Percentiles rank a stretch among this genome's conserved stretches.
Conservation (phyloP, 1,140 invertebrate species). For the Eufriesea mexicana region DNA sequence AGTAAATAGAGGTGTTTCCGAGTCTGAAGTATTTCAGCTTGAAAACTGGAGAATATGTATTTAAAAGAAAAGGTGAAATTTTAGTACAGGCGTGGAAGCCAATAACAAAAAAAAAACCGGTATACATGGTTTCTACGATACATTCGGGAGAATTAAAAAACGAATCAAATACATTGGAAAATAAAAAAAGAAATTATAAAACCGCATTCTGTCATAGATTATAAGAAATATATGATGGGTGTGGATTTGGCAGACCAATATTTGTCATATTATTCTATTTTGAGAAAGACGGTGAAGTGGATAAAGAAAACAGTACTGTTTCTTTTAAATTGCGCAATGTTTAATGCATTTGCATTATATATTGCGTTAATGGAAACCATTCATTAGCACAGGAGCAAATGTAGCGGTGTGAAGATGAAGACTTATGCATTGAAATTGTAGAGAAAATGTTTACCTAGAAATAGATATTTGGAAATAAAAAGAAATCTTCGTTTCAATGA, state of each 20-base stretch:
- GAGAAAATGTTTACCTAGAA: too few species aligned
- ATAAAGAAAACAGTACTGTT: conserved; percentile 38
- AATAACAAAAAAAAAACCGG: conserved; percentile 16
- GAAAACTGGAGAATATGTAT: not conserved
- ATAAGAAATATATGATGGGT: conserved; percentile 44
- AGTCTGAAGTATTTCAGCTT: conserved; percentile 1
- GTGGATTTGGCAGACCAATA: conserved; percentile 36
- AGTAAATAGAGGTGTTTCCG: conserved; percentile 13
- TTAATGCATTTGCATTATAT: too few species aligned
- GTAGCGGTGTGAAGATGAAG: too few species aligned
- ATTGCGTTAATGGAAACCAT: too few species aligned
- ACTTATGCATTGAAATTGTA: too few species aligned
- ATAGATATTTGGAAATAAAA: too few species aligned
- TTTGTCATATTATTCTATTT: conserved; percentile 47
- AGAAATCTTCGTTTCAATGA: too few species aligned
- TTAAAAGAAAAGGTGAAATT: too few species aligned
- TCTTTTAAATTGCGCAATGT: conserved; percentile 37
- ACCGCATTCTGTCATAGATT: conserved; percentile 33
- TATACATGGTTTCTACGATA: conserved; percentile 48
- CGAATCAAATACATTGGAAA: conserved; percentile 26
- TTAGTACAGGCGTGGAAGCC: too few species aligned
- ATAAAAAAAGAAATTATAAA: conserved; percentile 38
- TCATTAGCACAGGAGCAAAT: too few species aligned
- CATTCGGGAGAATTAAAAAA: conserved; percentile 27
- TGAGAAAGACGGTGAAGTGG: conserved; percentile 41